Conservation (phyloP, 1,140 invertebrate species). For the Triops cancriformis region DNA sequence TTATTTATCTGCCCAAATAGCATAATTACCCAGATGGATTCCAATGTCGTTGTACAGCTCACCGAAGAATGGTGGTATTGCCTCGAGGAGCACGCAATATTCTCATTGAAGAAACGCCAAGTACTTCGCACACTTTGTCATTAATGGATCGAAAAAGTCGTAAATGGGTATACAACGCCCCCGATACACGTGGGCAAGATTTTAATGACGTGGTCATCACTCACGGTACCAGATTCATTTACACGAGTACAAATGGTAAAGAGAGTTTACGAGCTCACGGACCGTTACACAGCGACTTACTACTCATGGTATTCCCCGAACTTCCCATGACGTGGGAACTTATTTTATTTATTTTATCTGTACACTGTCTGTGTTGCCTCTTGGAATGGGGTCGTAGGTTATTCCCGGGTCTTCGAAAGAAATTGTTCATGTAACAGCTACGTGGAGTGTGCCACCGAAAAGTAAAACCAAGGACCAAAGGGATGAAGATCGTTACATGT, state of each 20-base stretch:
- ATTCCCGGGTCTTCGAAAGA: slow-evolving; percentile 35
- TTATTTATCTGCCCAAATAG: neutral
- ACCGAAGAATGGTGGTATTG: slow-evolving; percentile 20
- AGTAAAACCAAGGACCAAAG: slow-evolving; percentile 24
- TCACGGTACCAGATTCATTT: slow-evolving; percentile 47
- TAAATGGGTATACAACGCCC: slow-evolving; percentile 20
- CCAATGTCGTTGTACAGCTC: neutral
- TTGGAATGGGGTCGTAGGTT: slow-evolving; percentile 25
- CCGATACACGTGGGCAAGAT: slow-evolving; percentile 5
- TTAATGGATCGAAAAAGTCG: slow-evolving; percentile 24
- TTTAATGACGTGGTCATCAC: slow-evolving; percentile 36
- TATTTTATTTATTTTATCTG: too few species aligned
- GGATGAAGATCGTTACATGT: slow-evolving; percentile 41
- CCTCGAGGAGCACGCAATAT: slow-evolving; percentile 28
- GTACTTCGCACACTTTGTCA: slow-evolving; percentile 34
- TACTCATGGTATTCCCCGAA: slow-evolving; percentile 46
- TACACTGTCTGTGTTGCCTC: neutral
- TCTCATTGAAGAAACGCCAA: slow-evolving; percentile 35
- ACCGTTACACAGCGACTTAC: slow-evolving; percentile 47
- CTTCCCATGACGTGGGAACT: too few species aligned
- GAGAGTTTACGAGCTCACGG: slow-evolving; percentile 48
- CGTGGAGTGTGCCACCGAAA: slow-evolving; percentile 25
- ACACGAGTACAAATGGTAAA: slow-evolving; percentile 41
- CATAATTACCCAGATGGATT: neutral
- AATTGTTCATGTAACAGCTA: slow-evolving; percentile 23